Conservation (phyloP, 2,888 invertebrate species). For the Aphodius granarius region DNA sequence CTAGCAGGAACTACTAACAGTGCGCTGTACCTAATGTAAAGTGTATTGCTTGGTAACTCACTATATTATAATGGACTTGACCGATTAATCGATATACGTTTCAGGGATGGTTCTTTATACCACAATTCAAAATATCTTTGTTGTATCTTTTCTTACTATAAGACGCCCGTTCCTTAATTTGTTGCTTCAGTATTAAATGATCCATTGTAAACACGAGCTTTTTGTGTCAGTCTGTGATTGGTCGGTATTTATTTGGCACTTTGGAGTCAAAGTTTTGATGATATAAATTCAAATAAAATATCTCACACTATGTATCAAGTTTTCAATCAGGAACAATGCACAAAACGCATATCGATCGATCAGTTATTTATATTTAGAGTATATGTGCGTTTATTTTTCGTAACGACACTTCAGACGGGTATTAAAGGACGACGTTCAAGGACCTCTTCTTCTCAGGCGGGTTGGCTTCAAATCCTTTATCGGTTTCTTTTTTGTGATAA, state of each 20-base stretch:
- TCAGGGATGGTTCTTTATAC: too few relatives aligned
- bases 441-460: neutral
- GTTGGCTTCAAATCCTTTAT: neutral
- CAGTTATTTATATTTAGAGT: neutral
- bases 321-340: too few relatives aligned
- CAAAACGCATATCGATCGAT: neutral
- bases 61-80: constrained; percentile 1
- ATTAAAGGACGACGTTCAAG: neutral
- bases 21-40: constrained; percentile 30
- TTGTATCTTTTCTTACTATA: too few relatives aligned
- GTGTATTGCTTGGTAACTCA: constrained; percentile 13
- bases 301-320: neutral
- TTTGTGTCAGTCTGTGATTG: neutral
- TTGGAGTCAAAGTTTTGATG: too few relatives aligned
- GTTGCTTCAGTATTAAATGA: neutral
- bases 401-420: neutral
- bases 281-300: neutral
- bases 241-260: neutral
- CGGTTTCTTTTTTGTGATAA: neutral
- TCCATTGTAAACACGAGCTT: neutral
- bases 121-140: too few relatives aligned
- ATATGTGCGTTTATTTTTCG: neutral
- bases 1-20: constrained; percentile 48
- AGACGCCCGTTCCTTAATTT: too few relatives aligned
- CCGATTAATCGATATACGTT: neutral